These are phyloP conservation scores for Zeus faber DNA, from an alignment of 2,113 vertebrate species.

Conservation along the genomic window DNA sequence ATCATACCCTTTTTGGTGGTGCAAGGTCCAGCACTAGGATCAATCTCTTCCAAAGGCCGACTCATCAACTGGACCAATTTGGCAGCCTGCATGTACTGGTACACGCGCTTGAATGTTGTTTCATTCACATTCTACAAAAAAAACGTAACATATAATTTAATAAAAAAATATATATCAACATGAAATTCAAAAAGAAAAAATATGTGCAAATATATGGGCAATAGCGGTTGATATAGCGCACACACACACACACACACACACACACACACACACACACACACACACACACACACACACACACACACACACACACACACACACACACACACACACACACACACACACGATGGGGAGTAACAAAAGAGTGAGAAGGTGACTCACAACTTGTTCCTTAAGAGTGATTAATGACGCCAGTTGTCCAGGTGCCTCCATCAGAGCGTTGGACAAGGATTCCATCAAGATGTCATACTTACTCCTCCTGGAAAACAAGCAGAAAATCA, in stretches of 20 bases:
- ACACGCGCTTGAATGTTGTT: slow-evolving; percentile 80
- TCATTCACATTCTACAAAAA: slow-evolving; percentile 80
- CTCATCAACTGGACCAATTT: slow-evolving; percentile 80
- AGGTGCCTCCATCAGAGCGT: slow-evolving; percentile 73
- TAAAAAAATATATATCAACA: background rate
- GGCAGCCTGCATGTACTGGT: slow-evolving; percentile 84
- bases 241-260: too few species aligned
- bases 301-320: too few species aligned
- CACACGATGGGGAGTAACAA: too few species aligned
- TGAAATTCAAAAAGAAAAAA: background rate
- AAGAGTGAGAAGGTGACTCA: slow-evolving; percentile 62
- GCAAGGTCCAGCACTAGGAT: slow-evolving; percentile 78
- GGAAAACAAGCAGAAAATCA: too few species aligned
- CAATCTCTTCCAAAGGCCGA: slow-evolving; percentile 81
- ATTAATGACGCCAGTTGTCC: slow-evolving; percentile 75
- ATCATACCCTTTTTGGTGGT: slow-evolving; percentile 91
- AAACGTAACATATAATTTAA: background rate
- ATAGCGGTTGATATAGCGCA: too few species aligned
- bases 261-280: too few species aligned
- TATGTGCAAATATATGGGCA: background rate
- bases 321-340: too few species aligned
- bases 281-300: too few species aligned
- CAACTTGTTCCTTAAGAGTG: slow-evolving; percentile 81
- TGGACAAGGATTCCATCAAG: slow-evolving; percentile 87
- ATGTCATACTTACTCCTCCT: slow-evolving; percentile 93